These are phyloP conservation scores for Ictalurus punctatus DNA, from an alignment of 2,113 vertebrate species.

Conservation along the genomic window DNA sequence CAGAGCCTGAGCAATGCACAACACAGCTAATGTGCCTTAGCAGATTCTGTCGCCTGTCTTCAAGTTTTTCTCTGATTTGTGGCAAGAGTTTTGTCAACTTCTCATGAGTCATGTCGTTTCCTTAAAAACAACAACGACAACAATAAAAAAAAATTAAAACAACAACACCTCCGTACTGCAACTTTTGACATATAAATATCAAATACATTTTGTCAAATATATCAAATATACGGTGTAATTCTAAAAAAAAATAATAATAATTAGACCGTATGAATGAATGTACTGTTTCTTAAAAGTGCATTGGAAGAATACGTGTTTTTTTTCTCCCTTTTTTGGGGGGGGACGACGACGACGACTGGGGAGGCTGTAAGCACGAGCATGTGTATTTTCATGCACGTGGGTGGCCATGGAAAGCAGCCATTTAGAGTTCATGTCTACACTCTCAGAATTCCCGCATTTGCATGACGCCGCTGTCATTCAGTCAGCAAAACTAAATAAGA, in stretches of 20 bases:
- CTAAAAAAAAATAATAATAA: background rate
- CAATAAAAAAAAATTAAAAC: background rate
- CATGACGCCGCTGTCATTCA: conserved; percentile 68
- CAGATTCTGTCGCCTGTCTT: background rate
- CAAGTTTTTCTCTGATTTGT: background rate
- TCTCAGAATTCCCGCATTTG: conserved; percentile 59
- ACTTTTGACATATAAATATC: background rate
- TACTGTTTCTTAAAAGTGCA: background rate
- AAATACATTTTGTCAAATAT: background rate
- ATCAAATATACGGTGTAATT: background rate
- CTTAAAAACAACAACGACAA: background rate
- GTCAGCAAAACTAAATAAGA: conserved; percentile 52
- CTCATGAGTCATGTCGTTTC: background rate
- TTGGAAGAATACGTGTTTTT: background rate
- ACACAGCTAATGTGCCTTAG: background rate
- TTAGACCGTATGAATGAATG: too few species aligned
- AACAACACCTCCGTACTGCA: background rate
- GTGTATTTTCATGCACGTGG: conserved; percentile 18
- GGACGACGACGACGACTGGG: background rate
- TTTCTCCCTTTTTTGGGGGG: background rate
- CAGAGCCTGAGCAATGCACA: conserved; percentile 28
- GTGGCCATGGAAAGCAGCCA: conserved; percentile 44
- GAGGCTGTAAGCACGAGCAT: background rate
- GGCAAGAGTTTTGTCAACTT: background rate
- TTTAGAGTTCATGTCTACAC: conserved; percentile 54